phyloP scores from a whole-genome alignment of 53 echinoderm and acorn worm species.

The Patiria pectinifera region DNA sequence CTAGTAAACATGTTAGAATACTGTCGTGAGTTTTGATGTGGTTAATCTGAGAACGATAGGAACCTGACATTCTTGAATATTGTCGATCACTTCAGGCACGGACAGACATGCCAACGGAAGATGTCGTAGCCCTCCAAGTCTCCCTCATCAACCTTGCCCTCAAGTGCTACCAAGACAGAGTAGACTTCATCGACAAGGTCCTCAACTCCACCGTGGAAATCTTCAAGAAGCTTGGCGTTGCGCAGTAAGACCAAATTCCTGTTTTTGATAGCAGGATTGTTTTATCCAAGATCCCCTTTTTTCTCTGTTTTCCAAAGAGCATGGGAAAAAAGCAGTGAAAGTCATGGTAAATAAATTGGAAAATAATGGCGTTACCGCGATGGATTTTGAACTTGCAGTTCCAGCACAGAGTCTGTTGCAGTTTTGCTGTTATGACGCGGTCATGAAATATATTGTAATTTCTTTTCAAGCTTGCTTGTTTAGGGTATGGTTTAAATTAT shows the following conservation, averaged over 20 bases:
- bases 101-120: conserved; percentile 91
- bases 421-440: too few species aligned
- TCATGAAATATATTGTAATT: too few species aligned
- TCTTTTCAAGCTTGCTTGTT: too few species aligned
- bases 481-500: too few species aligned
- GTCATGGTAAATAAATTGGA: too few species aligned
- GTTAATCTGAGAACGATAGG: background rate
- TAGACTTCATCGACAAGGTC: conserved; percentile 98
- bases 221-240: conserved; percentile 89
- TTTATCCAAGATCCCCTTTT: background rate
- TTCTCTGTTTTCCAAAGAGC: too few species aligned
- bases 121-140: conserved; percentile 95
- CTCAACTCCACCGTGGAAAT: conserved; percentile 91
- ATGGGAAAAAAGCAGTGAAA: too few species aligned
- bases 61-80: background rate
- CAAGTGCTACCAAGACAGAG: conserved; percentile 96
- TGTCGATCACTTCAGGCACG: conserved; percentile 69
- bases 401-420: too few species aligned
- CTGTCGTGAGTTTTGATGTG: background rate
- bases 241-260: conserved; percentile 70
- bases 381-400: too few species aligned
- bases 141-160: conserved; percentile 98
- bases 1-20: too few species aligned
- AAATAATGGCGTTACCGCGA: too few species aligned
- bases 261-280: background rate